phyloP scores from a whole-genome alignment of 2,888 invertebrate species.

The Dryomyza anilis region DNA sequence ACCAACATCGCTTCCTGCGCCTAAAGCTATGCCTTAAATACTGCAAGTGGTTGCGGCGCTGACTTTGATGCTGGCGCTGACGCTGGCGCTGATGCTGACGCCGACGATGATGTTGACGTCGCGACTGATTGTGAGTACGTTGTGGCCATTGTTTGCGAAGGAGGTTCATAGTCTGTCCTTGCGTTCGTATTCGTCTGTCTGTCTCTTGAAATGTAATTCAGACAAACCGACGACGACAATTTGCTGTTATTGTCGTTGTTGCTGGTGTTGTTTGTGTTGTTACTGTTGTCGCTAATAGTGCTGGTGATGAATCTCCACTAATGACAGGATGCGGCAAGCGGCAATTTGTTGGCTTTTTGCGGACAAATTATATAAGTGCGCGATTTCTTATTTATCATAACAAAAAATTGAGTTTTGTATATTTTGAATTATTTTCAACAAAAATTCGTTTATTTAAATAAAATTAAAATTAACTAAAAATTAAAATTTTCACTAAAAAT shows the following conservation, averaged over 20 bases:
- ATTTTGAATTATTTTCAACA: too few species aligned
- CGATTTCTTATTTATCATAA: background rate
- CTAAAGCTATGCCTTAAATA: conserved; percentile 4
- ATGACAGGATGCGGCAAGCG: conserved; percentile 10
- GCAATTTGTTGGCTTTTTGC: conserved; percentile 12
- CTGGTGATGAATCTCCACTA: background rate
- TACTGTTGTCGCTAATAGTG: background rate
- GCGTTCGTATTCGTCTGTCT: background rate
- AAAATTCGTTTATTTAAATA: too few species aligned
- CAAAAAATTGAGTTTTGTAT: too few species aligned
- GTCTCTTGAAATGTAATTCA: background rate
- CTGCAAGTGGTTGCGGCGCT: background rate
- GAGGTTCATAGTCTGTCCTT: background rate
- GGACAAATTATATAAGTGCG: background rate
- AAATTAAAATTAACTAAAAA: too few species aligned
- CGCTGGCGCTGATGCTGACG: background rate
- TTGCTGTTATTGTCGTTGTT: background rate
- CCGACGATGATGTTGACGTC: background rate
- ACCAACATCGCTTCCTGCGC: conserved; percentile 19
- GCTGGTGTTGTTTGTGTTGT: background rate
- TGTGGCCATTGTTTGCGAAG: background rate
- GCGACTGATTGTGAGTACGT: background rate
- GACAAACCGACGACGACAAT: conserved; percentile 19
- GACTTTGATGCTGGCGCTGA: background rate
- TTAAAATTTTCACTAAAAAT: too few species aligned